Base-by-base conservation (phyloP, 2,888 invertebrate genomes). In the Calliopum simillimum region DNA sequence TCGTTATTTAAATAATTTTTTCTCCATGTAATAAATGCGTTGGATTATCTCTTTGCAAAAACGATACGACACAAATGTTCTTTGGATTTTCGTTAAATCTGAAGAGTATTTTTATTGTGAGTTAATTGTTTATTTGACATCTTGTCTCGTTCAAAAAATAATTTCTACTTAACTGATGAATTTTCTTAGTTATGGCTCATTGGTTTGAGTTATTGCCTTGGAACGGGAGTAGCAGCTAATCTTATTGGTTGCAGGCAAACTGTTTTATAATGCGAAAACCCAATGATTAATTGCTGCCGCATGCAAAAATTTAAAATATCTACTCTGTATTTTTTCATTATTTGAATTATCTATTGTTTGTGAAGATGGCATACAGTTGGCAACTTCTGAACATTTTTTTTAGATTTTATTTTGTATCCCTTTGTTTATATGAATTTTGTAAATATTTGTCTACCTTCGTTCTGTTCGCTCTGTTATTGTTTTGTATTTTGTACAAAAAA, bases 91-190 rank as follows among this genome's bases (percentile, higher is more conserved):
- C 8, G 33, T 8, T 8, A 3, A 33, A 3, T 33, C 33, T 33
- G 1, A 2, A 33, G 33, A 33, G 33, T 6, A 33, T 33, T 33
- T 47, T 67, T 59, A 59, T 59, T 58, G 67, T 11, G 43, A 67
- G 67, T 59, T 67, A 67, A 67, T 67, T 67, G 67, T 67, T 67
- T 67, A 21, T 67, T 67, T 59, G 67, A 67, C 67, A 67, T 49
- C 21, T 59, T 58, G 67, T 67, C n/a, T n/a, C 67, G 16, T 49
- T 12, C 58, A 23, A 49, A 6, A n/a, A 46, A 49, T 49, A 3
- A 21, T 53, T 53, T 53, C 19, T 53, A 53, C 21, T 53, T 13
- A 53, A 8, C 8, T 33, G 33, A 33, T 33, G 33, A 53, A 51
- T 51, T 53, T 53, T 53, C 53, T 53, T 23, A 23, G 53, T 53